phyloP scores from a whole-genome alignment of 2,888 invertebrate genomes.

The Sminthurinus aureus region DNA sequence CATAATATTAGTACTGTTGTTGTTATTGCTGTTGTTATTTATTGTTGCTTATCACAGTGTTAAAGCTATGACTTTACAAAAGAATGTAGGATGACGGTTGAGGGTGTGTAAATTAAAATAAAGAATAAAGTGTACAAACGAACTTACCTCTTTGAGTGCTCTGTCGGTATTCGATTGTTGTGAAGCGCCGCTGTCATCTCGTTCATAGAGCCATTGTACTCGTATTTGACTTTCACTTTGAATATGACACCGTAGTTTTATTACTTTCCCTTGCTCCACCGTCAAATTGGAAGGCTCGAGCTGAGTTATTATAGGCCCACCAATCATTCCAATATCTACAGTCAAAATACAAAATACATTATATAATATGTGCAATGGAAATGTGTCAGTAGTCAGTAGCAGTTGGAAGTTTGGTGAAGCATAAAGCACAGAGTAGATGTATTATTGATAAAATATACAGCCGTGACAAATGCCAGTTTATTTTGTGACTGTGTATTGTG shows the following conservation, averaged over 20 bases:
- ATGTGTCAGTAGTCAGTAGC: not conserved
- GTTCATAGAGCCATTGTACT: conserved; percentile 46
- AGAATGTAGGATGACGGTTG: too few relatives aligned
- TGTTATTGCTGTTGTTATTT: too few relatives aligned
- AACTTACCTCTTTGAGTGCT: conserved; percentile 22
- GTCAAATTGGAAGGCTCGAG: conserved; percentile 50
- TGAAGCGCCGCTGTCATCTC: conserved; percentile 28
- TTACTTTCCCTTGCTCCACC: conserved; percentile 43
- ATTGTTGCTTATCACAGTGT: too few relatives aligned
- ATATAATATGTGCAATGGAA: not conserved
- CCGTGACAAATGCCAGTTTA: not conserved
- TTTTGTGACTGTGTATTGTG: not conserved
- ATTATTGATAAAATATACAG: too few relatives aligned
- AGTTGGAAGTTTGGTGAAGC: too few relatives aligned
- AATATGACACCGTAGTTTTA: conserved; percentile 49
- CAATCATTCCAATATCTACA: conserved; percentile 12
- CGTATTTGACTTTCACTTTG: conserved; percentile 44
- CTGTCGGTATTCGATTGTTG: conserved; percentile 11
- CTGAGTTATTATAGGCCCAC: conserved; percentile 43
- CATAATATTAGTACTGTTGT: too few relatives aligned
- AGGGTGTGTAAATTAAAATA: too few relatives aligned
- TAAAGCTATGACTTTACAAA: too few relatives aligned
- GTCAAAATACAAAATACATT: not conserved
- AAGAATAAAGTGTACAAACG: not conserved
- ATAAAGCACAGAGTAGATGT: not conserved